Evolutionary conservation across 2,797 vertebrate species (phyloP), one percentile per base, ranked within the genome.

Genomic region (Arrhamphus sclerolepis): DNA sequence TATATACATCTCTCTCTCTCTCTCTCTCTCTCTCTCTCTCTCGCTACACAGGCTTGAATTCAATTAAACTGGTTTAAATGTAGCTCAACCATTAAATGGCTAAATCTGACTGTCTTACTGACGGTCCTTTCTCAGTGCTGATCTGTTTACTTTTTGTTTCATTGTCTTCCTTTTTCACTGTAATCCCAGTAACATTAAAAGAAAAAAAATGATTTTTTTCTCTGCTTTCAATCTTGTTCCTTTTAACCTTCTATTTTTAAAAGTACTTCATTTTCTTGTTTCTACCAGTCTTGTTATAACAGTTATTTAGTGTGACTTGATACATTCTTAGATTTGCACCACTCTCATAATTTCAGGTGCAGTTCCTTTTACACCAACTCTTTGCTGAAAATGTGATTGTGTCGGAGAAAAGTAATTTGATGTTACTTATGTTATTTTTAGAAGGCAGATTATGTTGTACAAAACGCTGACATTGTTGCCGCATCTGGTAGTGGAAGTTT

Each of bases 221-320:
- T 21, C 40, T 24, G 59, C 49, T 24, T 47, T 62, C 73, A 20
- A 55, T 22, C 53, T 47, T 51, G 53, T 40, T n/a, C n/a, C n/a
- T n/a, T n/a, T 46, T 1, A 41, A 28, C 24, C 29, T 49, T 52
- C 43, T 70, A n/a, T 67, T 73, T 80, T 69, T 44, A 65, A 43
- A 31, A 28, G 40, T 54, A 34, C 44, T 52, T 81, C 43, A 63
- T 61, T 73, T 61, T 29, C 19, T 44, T 52, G 40, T 69, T n/a
- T n/a, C n/a, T n/a, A n/a, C n/a, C n/a, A n/a, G n/a, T n/a, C n/a
- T 48, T 46, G 41, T 22, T 7, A 18, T 11, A 7, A 49, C 0
- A 31, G 41, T 29, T 20, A 22, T 17, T 19, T 53, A n/a, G n/a
- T n/a, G n/a, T n/a, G n/a, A n/a, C n/a, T n/a, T n/a, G n/a, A n/a